Evolutionary conservation across 2,888 invertebrate genomes (phyloP).

Genomic region (Caenorhabditis becei): DNA sequence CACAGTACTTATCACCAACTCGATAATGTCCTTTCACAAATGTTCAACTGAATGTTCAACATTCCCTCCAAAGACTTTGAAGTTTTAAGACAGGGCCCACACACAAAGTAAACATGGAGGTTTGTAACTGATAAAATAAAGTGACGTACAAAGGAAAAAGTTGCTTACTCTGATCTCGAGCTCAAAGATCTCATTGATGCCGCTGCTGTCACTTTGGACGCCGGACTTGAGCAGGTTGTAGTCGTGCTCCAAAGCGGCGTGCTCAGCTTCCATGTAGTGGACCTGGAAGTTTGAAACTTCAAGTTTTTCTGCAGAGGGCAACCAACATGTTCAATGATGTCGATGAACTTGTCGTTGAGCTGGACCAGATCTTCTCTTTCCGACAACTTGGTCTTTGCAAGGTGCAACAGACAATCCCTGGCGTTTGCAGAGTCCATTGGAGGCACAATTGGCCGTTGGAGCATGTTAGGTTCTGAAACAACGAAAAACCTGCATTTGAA

Average conservation of each 20-base stretch:
- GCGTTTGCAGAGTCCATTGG: slow-evolving; percentile 49
- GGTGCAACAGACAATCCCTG: slow-evolving; percentile 36
- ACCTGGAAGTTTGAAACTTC: slow-evolving; percentile 21
- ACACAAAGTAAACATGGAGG: slow-evolving; percentile 28
- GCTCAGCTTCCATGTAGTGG: slow-evolving; percentile 56
- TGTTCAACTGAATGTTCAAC: slow-evolving; percentile 42
- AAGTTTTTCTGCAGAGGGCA: too few species aligned
- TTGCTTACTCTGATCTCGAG: slow-evolving; percentile 40
- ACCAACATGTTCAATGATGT: slow-evolving; percentile 55
- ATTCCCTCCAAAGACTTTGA: too few species aligned
- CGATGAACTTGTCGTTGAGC: slow-evolving; percentile 51
- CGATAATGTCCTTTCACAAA: slow-evolving; percentile 16
- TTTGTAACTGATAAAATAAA: slow-evolving; percentile 19
- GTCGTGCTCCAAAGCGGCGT: slow-evolving; percentile 46
- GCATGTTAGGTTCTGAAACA: slow-evolving; percentile 24
- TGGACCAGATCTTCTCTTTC: slow-evolving; percentile 46
- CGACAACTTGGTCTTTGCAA: slow-evolving; percentile 21
- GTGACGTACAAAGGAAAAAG: not conserved
- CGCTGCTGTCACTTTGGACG: slow-evolving; percentile 34
- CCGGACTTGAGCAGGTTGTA: slow-evolving; percentile 49
- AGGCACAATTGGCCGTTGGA: too few species aligned
- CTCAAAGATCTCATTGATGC: slow-evolving; percentile 46
- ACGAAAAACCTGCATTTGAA: not conserved
- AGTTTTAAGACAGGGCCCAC: too few species aligned
- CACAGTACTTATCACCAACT: slow-evolving; percentile 31